Evolutionary conservation across 2,797 vertebrate genomes (phyloP).

Genomic region (Neopelma chrysocephalum): DNA sequence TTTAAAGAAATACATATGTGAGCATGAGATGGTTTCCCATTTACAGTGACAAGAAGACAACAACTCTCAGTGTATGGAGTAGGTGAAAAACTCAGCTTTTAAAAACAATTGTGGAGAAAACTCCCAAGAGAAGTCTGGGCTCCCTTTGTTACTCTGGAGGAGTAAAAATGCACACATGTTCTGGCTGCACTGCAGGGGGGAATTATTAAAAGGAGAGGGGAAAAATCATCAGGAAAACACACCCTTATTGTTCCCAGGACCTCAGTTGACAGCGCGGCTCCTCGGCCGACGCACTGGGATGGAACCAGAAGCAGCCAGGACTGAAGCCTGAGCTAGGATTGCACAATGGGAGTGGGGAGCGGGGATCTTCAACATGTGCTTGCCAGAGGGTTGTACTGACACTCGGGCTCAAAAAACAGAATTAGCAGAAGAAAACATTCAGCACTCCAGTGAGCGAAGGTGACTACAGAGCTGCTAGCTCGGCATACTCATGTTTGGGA

Average conservation of each 20-base stretch:
- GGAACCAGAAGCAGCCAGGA: conserved; percentile 10
- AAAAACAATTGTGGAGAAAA: not conserved
- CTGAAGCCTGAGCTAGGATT: not conserved
- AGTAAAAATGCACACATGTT: conserved; percentile 18
- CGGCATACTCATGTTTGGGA: not conserved
- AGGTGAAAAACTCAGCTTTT: not conserved
- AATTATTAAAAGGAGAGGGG: conserved; percentile 3
- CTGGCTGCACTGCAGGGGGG: not conserved
- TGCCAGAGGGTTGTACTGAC: conserved; percentile 18
- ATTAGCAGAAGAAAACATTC: not conserved
- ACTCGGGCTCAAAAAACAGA: not conserved
- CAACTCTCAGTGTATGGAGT: not conserved
- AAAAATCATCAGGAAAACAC: conserved; percentile 2
- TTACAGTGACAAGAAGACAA: not conserved
- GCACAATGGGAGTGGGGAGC: not conserved
- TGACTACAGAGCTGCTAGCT: not conserved
- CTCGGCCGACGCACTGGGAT: fast-evolving
- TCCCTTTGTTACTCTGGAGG: not conserved
- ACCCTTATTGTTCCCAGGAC: conserved; percentile 38
- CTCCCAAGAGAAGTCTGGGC: not conserved
- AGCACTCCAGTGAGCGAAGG: not conserved
- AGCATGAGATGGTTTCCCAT: not conserved
- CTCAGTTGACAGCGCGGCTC: not conserved
- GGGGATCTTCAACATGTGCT: not conserved
- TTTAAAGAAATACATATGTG: conserved; percentile 64